Conservation (phyloP, 2,113 vertebrate species). For the Origma solitaria region DNA sequence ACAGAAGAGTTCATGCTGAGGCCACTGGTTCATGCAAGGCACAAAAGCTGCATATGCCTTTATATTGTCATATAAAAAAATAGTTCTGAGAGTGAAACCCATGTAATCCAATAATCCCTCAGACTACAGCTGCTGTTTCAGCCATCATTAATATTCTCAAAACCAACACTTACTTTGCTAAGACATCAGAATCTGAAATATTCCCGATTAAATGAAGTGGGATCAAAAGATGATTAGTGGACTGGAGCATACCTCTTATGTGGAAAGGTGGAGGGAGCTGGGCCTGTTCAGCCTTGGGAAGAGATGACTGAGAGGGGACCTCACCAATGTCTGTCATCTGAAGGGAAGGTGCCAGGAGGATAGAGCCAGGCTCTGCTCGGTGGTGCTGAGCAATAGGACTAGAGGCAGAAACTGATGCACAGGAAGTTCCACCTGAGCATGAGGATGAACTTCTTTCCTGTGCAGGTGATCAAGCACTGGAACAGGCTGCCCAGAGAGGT, state of each 20-base stretch:
- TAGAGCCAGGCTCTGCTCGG: not conserved
- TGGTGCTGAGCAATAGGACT: not conserved
- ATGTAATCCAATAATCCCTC: not conserved
- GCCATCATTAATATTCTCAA: not conserved
- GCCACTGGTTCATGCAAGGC: not conserved
- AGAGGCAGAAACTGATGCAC: not conserved
- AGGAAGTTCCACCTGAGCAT: not conserved
- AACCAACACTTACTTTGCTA: not conserved
- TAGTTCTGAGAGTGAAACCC: not conserved
- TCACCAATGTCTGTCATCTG: not conserved
- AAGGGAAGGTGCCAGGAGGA: not conserved
- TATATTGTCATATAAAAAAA: not conserved
- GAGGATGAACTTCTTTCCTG: not conserved
- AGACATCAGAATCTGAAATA: not conserved
- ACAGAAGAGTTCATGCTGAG: not conserved
- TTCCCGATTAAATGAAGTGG: not conserved
- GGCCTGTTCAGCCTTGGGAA: not conserved
- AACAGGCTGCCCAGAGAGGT: not conserved
- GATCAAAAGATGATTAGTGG: not conserved
- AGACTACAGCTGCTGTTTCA: not conserved
- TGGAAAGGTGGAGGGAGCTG: not conserved
- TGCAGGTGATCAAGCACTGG: fast-evolving
- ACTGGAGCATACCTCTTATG: not conserved
- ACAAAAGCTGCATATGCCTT: not conserved
- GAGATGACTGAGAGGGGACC: not conserved